Conservation (phyloP, 2,797 vertebrate genomes). For the Hydrophis major region DNA sequence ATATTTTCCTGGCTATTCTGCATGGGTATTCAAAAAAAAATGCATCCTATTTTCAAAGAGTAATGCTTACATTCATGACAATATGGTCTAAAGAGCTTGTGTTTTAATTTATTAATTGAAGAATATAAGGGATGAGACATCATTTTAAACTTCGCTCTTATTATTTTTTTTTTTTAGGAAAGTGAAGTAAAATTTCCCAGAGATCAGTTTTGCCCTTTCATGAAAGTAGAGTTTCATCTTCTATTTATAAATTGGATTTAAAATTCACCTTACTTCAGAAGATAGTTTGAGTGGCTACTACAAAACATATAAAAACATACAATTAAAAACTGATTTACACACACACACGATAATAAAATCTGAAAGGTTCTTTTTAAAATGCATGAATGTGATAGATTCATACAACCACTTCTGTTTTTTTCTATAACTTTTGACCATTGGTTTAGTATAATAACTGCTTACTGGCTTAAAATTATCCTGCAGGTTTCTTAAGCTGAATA, state of each 20-base stretch:
- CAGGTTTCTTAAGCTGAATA: background rate
- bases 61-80: background rate
- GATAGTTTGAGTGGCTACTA: background rate
- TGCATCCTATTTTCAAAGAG: slow-evolving; percentile 1
- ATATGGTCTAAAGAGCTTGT: background rate
- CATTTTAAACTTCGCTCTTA: background rate
- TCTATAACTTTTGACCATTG: background rate
- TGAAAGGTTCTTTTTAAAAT: background rate
- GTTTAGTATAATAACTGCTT: background rate
- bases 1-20: no score
- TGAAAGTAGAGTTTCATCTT: background rate
- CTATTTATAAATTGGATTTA: background rate
- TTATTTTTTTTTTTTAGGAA: background rate
- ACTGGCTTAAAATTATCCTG: background rate
- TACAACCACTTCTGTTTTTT: background rate
- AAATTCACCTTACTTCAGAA: background rate
- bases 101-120: slow-evolving; percentile 1
- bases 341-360: background rate
- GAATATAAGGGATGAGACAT: background rate
- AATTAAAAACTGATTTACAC: background rate
- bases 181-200: background rate
- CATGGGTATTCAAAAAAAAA: no score
- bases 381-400: background rate
- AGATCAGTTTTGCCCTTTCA: background rate
- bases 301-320: background rate